These are phyloP conservation scores for Sphyrna mokarran DNA, from an alignment of 2,113 vertebrate genomes.

Conservation along the genomic window DNA sequence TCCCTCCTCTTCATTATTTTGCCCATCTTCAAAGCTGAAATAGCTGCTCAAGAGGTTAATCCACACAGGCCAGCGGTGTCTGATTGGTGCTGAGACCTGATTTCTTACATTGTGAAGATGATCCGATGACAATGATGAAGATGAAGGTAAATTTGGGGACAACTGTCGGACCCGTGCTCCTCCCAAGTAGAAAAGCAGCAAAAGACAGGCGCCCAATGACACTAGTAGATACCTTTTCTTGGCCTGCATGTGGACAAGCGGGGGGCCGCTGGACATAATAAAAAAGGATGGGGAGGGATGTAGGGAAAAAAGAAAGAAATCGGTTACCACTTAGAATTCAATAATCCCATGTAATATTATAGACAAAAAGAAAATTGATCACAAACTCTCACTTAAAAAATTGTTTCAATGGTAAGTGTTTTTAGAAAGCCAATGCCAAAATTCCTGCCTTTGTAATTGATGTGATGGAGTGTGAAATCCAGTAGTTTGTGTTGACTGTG, in stretches of 20 bases:
- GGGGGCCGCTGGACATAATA: conserved; percentile 42
- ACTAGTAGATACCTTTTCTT: conserved; percentile 75
- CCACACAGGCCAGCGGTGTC: conserved; percentile 50
- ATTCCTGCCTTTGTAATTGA: background rate
- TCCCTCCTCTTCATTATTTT: conserved; percentile 57
- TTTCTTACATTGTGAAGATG: conserved; percentile 42
- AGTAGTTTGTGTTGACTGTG: background rate
- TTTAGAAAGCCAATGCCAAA: background rate
- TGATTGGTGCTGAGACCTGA: background rate
- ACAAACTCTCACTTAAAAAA: background rate
- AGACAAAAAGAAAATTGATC: background rate
- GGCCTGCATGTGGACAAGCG: conserved; percentile 71
- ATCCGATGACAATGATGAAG: conserved; percentile 44
- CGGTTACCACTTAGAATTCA: background rate
- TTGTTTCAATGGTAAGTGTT: background rate
- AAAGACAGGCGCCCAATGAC: conserved; percentile 67
- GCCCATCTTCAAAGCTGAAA: conserved; percentile 52
- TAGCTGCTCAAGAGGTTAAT: conserved; percentile 53
- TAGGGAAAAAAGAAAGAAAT: background rate
- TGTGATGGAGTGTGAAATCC: background rate
- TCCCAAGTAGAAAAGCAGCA: conserved; percentile 67
- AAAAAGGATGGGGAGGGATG: conserved; percentile 40
- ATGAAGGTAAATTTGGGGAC: conserved; percentile 41
- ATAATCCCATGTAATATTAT: background rate
- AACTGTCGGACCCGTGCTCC: conserved; percentile 62